Base-by-base conservation (phyloP, 2,113 vertebrate genomes). In the Pyrgilauda ruficollis region DNA sequence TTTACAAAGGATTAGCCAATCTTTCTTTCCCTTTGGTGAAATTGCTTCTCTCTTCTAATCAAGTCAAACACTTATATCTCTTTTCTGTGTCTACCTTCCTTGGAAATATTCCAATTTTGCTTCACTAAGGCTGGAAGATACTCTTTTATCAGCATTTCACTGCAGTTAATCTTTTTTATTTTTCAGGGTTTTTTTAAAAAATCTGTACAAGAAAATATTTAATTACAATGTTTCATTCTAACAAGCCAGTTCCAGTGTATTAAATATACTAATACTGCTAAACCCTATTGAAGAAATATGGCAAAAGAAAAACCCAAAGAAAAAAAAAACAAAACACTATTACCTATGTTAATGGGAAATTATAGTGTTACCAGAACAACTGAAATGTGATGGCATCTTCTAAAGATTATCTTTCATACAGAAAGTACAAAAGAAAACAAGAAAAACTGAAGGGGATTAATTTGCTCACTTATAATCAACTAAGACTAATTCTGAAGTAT, bases 21-120 rank as follows among this genome's bases (percentile, higher is more conserved):
- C 66, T 87, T 78, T 59, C 56, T 37, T 62, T 77, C 86, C 87
- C 58, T 69, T 77, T 61, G 55, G 61, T 93, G 66, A 94, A 94
- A 93, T 94, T 5, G 8, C 30, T 95, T 95, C 58, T 80, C 47
- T 64, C 23, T 93, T 93, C 87, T 62, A 92, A 94, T 68, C 79
- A 81, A 79, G 74, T 70, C 64, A 84, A 97, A 93, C 41, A 80
- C 0, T 0, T 84, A 74, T 70, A 69, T 74, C 27, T 64, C 31
- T 87, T 69, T 64, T 87, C 26, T 58, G 13, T 49, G 15, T 49
- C 46, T 74, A 49, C 20, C 37, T 86, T 69, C n/a, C 53, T 58
- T 50, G 43, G 87, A 92, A 95, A 76, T 16, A 49, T 58, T 69
- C 50, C 41, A 49, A 33, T 58, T 90, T 69, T 53, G 5, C 77